These are phyloP conservation scores for Macrostomum lignano DNA, from an alignment of 1,140 invertebrate species.

Conservation along the genomic window DNA sequence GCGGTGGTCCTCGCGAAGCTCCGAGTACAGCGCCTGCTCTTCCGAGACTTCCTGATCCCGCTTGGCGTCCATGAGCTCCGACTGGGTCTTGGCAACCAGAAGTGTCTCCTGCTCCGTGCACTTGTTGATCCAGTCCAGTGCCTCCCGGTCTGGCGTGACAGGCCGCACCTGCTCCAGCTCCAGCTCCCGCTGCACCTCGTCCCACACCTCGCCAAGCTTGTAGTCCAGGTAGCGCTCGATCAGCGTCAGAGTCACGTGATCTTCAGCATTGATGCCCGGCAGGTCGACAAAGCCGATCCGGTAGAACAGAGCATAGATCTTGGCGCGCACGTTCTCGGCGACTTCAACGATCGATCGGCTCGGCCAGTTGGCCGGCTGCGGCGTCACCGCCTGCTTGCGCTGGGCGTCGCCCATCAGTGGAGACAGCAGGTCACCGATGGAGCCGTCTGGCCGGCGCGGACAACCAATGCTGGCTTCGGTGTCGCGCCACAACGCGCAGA, in stretches of 20 bases:
- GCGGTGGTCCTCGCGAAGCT: slow-evolving; percentile 23
- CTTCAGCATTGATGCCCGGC: slow-evolving; percentile 20
- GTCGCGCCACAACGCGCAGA: slow-evolving; percentile 25
- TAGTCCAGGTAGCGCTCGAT: slow-evolving; percentile 28
- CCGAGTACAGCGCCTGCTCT: slow-evolving; percentile 17
- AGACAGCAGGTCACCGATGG: no score
- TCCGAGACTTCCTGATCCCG: slow-evolving; percentile 17
- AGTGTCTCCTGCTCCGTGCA: slow-evolving; percentile 18
- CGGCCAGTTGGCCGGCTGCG: slow-evolving; percentile 13
- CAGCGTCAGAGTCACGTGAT: slow-evolving; percentile 24
- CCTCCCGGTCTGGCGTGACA: slow-evolving; percentile 22
- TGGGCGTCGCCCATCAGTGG: slow-evolving; percentile 22
- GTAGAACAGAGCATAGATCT: slow-evolving; percentile 25
- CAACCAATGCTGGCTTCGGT: slow-evolving; percentile 23
- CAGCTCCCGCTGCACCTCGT: slow-evolving; percentile 21
- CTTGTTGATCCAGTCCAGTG: slow-evolving; percentile 19
- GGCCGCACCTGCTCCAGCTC: slow-evolving; percentile 17
- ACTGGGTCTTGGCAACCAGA: slow-evolving; percentile 17
- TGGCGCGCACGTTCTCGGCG: slow-evolving; percentile 25
- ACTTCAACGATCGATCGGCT: slow-evolving; percentile 25
- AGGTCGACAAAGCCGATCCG: slow-evolving; percentile 25
- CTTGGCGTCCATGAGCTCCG: slow-evolving; percentile 19
- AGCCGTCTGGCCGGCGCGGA: no score
- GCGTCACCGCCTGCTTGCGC: slow-evolving; percentile 13
- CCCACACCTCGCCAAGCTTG: slow-evolving; percentile 27